These are phyloP conservation scores for Scolopax mira DNA, from an alignment of 2,113 vertebrate species.

Conservation along the genomic window DNA sequence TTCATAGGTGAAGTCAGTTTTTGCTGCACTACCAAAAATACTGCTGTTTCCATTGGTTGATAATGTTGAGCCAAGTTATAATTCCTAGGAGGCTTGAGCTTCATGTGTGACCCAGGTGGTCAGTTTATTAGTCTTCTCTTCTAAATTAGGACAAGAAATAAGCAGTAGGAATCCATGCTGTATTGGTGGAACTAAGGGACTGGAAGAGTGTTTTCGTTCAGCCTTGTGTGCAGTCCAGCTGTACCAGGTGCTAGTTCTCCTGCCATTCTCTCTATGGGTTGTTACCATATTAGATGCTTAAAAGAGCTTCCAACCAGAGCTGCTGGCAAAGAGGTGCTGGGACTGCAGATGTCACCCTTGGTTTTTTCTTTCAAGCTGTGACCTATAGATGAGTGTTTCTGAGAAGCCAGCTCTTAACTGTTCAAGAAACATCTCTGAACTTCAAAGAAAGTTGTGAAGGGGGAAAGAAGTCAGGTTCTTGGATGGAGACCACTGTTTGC, in stretches of 20 bases:
- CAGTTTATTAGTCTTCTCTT: not conserved
- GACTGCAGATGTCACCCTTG: not conserved
- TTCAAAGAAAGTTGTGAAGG: not conserved
- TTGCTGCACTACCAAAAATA: not conserved
- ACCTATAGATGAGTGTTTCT: not conserved
- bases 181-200: not conserved
- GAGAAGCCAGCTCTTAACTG: not conserved
- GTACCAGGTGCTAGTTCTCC: not conserved
- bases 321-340: not conserved
- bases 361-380: not conserved
- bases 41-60: not conserved
- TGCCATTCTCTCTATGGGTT: rapidly evolving
- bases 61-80: not conserved
- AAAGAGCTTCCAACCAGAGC: not conserved
- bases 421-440: not conserved
- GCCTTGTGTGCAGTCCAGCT: not conserved
- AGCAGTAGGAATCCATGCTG: not conserved
- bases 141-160: not conserved
- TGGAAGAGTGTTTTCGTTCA: not conserved
- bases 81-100: not conserved
- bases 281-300: rapidly evolving
- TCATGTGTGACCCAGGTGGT: not conserved
- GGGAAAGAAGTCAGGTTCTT: not conserved
- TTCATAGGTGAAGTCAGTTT: not conserved
- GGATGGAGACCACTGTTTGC: not conserved